phyloP scores from a whole-genome alignment of 1,140 invertebrate species.

The Drosophila elegans region DNA sequence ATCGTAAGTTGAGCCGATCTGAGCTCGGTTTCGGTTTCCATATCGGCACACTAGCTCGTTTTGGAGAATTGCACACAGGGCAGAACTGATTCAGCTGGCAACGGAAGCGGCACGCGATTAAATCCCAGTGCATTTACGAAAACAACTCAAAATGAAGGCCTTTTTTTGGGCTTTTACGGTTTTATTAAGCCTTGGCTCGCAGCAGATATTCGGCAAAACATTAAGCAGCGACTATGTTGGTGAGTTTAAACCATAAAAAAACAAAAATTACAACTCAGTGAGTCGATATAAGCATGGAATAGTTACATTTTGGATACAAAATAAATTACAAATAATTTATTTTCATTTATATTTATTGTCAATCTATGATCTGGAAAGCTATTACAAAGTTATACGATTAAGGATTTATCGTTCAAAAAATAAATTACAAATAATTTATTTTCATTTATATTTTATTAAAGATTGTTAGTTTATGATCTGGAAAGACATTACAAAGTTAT shows the following conservation, averaged over 20 bases:
- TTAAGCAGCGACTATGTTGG: slow-evolving; percentile 48
- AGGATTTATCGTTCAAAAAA: too few species aligned
- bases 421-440: too few species aligned
- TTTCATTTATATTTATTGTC: too few species aligned
- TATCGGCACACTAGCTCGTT: slow-evolving; percentile 16
- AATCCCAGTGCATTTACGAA: slow-evolving; percentile 21
- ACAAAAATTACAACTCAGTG: too few species aligned
- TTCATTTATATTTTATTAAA: too few species aligned
- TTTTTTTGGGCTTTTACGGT: slow-evolving; percentile 16
- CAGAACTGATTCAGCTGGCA: slow-evolving; percentile 23
- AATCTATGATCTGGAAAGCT: too few species aligned
- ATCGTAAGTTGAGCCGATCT: slow-evolving; percentile 29
- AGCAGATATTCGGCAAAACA: slow-evolving; percentile 28
- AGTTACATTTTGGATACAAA: too few species aligned
- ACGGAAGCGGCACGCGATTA: slow-evolving; percentile 70
- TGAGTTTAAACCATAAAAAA: slow-evolving; percentile 11
- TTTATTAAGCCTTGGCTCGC: slow-evolving; percentile 12
- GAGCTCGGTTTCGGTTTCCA: slow-evolving; percentile 13
- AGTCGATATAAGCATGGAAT: too few species aligned
- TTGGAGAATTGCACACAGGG: slow-evolving; percentile 11
- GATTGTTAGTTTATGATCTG: too few species aligned
- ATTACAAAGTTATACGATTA: too few species aligned
- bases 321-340: too few species aligned
- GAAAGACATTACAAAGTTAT: too few species aligned
- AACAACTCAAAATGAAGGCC: slow-evolving; percentile 39